Base-by-base conservation (phyloP, 1,140 invertebrate species). In the Caenorhabditis latens region DNA sequence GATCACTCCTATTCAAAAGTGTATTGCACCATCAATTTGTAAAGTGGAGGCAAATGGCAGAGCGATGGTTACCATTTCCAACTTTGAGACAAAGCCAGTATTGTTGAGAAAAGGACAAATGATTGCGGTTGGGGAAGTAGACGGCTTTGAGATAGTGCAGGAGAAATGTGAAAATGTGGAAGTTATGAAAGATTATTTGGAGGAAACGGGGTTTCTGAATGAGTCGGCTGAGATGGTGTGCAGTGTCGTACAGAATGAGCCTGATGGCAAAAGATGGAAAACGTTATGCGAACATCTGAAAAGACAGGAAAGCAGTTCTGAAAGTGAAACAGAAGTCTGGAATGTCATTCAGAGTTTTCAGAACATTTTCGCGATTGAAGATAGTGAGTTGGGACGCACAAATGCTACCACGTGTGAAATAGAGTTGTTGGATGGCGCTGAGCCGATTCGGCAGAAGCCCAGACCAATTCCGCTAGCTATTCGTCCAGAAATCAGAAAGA, bases 371-470 rank as follows among this genome's bases (percentile, higher is more conserved):
- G 84, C 84, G 4, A 40, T 85, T 5, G 16, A 50, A 13, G 85
- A 86, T 46, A n/a, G 13, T 32, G 85, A 86, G 19, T 24, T 86
- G 8, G 71, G 75, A 4, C 9, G 42, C 46, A 50, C 53, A 6
- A 58, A 58, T n/a, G 32, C 6, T 40, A 14, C n/a, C 1, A 21
- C 42, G 21, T 57, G 71, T 82, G 53, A 42, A 24, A 61, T 82
- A 6, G 61, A 84, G 16, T 46, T 63, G 16, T 5, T n/a, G n/a
- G 83, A 84, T 19, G 57, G 46, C 0, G 57, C 40, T 1, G 61
- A 61, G 19, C 85, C 85, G 4, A 63, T 86, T 58, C 7, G 84
- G n/a, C 75, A 86, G n/a, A 79, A 61, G 16, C 55, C 55, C 11
- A 8, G 85, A 40, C 67, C 75, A 8, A 82, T 86, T 40, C 75